Evolutionary conservation across 2,797 vertebrate genomes (phyloP), one percentile per base, ranked within the genome.

Genomic region (Cossypha caffra): DNA sequence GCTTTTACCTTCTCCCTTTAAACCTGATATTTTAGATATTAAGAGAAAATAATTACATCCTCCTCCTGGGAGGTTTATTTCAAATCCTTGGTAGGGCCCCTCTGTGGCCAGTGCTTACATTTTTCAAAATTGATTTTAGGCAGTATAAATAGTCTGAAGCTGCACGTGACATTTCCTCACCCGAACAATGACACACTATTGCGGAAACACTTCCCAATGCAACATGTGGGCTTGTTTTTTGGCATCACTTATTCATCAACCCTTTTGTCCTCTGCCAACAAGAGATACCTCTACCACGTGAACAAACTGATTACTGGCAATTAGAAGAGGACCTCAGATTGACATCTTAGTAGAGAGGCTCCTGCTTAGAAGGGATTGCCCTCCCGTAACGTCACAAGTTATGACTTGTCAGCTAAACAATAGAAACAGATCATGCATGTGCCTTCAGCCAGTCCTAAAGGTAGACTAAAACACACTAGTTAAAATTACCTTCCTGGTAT

Each of bases 61-160:
- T 97, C 86, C 96, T 98, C 96, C 91, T 95, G 91, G 96, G 93
- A 97, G 84, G 93, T 97, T 98, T 98, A 97, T 98, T 97, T 97
- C 94, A 97, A 97, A 97, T 96, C 88, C 68, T 89, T 96, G 91
- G 78, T 90, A 95, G 85, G 95, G 93, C 80, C 94, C 96, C 88
- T 72, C 88, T 90, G 97, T 86, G 95, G 91, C 95, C 91, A 95
- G 82, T 89, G 95, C 97, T 98, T 98, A 97, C 86, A 96, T 98
- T 97, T 98, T 98, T 97, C 96, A 95, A 97, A 98, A 98, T 97
- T 98, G 97, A 98, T 98, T 98, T 98, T 97, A 91, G 76, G 93
- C 94, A 92, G 82, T 85, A 97, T 96, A 97, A 97, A 97, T 93
- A 97, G 96, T 97, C 95, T 96, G 88, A 93, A 97, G 93, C 88